Conservation (phyloP, 2,113 vertebrate genomes). For the Bothrops jararaca region DNA sequence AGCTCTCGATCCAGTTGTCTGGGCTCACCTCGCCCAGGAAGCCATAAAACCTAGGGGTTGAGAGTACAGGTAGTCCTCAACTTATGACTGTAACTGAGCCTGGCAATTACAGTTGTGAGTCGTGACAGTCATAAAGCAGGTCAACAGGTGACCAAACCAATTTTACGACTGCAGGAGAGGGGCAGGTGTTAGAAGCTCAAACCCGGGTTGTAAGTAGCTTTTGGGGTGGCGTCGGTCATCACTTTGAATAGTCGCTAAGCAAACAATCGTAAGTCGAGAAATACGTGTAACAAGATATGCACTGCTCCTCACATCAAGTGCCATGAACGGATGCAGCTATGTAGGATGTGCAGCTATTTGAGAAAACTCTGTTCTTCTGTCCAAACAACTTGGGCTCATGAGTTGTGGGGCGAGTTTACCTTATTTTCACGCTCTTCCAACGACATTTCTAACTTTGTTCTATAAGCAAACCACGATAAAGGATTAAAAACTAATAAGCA, state of each 20-base stretch:
- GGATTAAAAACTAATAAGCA: not conserved
- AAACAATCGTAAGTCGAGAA: not conserved
- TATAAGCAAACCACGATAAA: not conserved
- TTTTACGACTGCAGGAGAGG: too few relatives aligned
- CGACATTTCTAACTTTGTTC: not conserved
- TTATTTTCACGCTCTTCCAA: not conserved
- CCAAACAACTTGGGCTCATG: not conserved
- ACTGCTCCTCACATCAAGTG: not conserved
- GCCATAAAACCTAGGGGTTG: not conserved
- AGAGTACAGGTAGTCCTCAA: not conserved
- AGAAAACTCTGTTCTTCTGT: not conserved
- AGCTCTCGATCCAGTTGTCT: not conserved
- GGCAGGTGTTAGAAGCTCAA: too few relatives aligned
- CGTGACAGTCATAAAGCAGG: too few relatives aligned
- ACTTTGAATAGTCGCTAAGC: too few relatives aligned
- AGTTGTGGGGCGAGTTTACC: not conserved
- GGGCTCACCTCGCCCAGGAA: not conserved
- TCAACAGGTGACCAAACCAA: too few relatives aligned
- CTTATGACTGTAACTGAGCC: too few relatives aligned
- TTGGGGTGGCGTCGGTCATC: too few relatives aligned
- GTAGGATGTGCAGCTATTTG: not conserved
- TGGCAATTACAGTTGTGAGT: too few relatives aligned
- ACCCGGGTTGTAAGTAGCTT: too few relatives aligned
- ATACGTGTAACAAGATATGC: not conserved
- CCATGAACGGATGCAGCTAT: not conserved